Conservation (phyloP, 2,888 invertebrate species). For the Nomada fabriciana region DNA sequence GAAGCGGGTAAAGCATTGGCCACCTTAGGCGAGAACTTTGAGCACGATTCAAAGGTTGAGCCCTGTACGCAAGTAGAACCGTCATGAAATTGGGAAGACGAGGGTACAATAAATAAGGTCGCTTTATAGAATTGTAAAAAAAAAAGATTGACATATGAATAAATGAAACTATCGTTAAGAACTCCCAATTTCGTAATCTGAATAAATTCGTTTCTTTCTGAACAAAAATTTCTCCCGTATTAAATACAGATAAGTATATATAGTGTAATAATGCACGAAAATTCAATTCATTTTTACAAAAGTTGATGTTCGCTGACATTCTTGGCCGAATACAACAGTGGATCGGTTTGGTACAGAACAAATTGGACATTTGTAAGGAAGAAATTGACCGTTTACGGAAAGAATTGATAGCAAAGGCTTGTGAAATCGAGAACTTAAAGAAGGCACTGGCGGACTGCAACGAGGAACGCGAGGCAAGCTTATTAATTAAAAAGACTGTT, state of each 20-base stretch:
- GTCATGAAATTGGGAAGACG: conserved; percentile 57
- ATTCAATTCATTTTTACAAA: conserved; percentile 47
- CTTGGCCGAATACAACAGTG: conserved; percentile 77
- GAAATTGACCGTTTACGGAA: conserved; percentile 72
- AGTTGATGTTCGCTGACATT: conserved; percentile 78
- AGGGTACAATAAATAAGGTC: conserved; percentile 44
- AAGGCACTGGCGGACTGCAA: conserved; percentile 41
- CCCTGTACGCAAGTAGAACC: conserved; percentile 61
- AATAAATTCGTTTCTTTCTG: conserved; percentile 8
- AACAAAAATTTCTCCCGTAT: neutral
- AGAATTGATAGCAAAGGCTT: conserved; percentile 64
- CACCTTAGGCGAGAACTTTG: conserved; percentile 78
- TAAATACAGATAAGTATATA: neutral
- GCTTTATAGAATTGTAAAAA: conserved; percentile 11
- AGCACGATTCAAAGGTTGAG: conserved; percentile 81
- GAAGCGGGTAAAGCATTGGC: conserved; percentile 79
- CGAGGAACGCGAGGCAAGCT: conserved; percentile 26
- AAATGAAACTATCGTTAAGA: conserved; percentile 13
- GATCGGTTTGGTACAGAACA: conserved; percentile 73
- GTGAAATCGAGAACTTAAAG: conserved; percentile 59
- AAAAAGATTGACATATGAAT: neutral
- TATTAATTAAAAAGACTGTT: neutral
- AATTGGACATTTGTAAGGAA: conserved; percentile 70
- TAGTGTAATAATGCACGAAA: conserved; percentile 2
- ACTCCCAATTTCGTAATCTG: conserved; percentile 42